These are phyloP conservation scores for Cichladusa arquata DNA, from an alignment of 2,113 vertebrate genomes.

Conservation along the genomic window DNA sequence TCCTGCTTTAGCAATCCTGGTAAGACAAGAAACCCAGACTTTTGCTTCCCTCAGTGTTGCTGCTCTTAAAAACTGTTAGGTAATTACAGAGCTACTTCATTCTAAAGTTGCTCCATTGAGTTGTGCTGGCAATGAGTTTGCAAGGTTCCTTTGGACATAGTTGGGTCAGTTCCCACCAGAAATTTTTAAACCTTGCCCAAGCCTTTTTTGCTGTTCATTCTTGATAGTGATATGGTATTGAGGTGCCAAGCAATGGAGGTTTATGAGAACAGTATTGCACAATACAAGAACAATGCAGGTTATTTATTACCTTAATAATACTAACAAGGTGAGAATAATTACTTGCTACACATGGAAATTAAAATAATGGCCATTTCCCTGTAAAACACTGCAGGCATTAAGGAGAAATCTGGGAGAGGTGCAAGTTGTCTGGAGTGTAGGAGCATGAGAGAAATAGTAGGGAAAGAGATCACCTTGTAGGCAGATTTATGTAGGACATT, in stretches of 20 bases:
- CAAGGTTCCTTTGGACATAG: not conserved
- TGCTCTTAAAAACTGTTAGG: not conserved
- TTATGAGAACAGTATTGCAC: not conserved
- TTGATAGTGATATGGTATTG: too few species aligned
- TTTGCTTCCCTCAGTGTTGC: fast-evolving
- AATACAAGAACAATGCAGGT: not conserved
- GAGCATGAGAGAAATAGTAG: not conserved
- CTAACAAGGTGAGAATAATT: not conserved
- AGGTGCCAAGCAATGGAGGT: not conserved
- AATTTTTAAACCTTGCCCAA: not conserved
- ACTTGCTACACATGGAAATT: not conserved
- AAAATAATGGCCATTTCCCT: not conserved
- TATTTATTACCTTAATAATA: not conserved
- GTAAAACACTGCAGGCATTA: not conserved
- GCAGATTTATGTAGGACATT: not conserved
- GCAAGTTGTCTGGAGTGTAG: not conserved
- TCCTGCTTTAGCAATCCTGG: not conserved
- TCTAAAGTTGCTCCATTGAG: not conserved
- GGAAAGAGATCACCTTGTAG: not conserved
- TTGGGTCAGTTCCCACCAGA: not conserved
- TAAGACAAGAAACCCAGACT: not conserved
- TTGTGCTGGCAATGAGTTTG: not conserved
- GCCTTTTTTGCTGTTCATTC: not conserved
- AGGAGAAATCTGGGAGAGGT: not conserved
- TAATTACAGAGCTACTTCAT: not conserved